Evolutionary conservation across 2,888 invertebrate genomes (phyloP), one percentile per base, ranked within the genome.

Genomic region (Pomacea canaliculata): DNA sequence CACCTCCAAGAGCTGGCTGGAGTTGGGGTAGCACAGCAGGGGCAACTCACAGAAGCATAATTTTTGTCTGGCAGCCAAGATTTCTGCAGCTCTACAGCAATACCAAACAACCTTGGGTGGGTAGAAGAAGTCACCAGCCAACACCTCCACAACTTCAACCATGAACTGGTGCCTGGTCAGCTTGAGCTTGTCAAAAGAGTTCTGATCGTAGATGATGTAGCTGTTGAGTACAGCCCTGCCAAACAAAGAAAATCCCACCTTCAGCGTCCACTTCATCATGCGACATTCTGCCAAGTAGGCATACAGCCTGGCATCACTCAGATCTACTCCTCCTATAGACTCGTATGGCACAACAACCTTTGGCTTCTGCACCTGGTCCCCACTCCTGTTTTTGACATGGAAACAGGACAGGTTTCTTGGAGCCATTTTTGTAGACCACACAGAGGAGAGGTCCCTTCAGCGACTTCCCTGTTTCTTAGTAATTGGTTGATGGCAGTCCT

Each of bases 281-380:
- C 67, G 56, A 2, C 76, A 18, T 67, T 76, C 76, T n/a, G 76
- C 27, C 46, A 76, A 49, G 59, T 76, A 76, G 12, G n/a, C 8
- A 71, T 76, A 76, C 46, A 71, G 60, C 10, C 71, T 18, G 8
- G 76, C 66, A 60, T 76, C 63, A 46, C 65, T 65, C 12, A 69
- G 9, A n/a, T 70, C 76, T 23, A 71, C 76, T 13, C 76, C 71
- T n/a, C 76, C 76, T 71, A 71, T 76, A 23, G 71, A 12, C 66
- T 76, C 71, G 59, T 76, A 76, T 48, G 46, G 23, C 12, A 71
- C 66, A 18, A 76, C 59, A 9, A 60, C 37, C 12, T 62, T 60
- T 7, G 69, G 68, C 48, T 46, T 68, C 67, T 23, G 16, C 12
- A 59, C 27, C n/a, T 60, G 2, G 48, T 68, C 27, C 9, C 72